Base-by-base conservation (phyloP, 2,797 vertebrate species). In the Paramormyrops hopkinsi region DNA sequence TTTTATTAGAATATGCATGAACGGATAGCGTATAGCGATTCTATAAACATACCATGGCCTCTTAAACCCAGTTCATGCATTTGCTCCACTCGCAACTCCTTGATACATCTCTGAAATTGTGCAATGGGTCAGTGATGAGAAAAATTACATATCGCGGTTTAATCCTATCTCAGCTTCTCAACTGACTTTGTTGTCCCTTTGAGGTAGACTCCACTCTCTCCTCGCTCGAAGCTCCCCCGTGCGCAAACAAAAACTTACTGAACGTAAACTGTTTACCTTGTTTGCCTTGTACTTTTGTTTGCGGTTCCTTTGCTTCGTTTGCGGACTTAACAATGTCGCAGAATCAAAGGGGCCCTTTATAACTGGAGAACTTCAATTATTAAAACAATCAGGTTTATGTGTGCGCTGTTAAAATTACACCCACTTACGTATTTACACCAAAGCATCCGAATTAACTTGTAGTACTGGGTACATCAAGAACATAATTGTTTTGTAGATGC, bases 271-370 rank as follows among this genome's bases (percentile, higher is more conserved):
- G 84, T 89, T 90, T 90, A 87, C 48, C 83, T 53, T 79, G 59
- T 56, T 48, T 65, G 54, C 82, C 44, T 46, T 48, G 37, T 86
- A 76, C n/a, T 87, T 82, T 90, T 73, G 51, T 89, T 89, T 88
- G 46, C 56, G 22, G 29, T 22, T 89, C 83, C 29, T 37, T 12
- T 12, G 48, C 82, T 87, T 88, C 22, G 12, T 59, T 65, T 89
- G 62, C 56, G 33, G 51, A 76, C 84, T 87, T 87, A 69, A 79
- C 37, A 65, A 89, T 79, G 62, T 82, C 46, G 86, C 83, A 86
- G 46, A 90, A 90, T 90, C 65, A 87, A 56, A 87, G 59, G 46
- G 88, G 59, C 50, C 50, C 86, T 84, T 89, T 69, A 87, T 89
- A 86, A 90, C 59, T 29, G 82, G 8, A 59, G 50, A 33, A 88